A percentile compares a stretch with the other conserved stretches of the same genome.
Evolutionary conservation across 1,140 invertebrate genomes (phyloP).

Genomic region (Saccostrea glomerata): DNA sequence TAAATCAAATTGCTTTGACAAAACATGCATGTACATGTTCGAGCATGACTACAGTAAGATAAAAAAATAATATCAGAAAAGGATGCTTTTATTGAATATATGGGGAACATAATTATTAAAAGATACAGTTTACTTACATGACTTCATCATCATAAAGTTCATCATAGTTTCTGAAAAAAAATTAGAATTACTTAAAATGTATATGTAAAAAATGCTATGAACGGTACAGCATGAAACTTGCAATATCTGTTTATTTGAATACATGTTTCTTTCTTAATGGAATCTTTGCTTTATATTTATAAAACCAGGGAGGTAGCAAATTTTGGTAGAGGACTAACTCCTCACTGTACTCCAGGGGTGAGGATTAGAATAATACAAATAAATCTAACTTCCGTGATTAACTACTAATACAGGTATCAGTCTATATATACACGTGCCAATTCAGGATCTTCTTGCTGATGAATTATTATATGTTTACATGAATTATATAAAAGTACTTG

Average conservation of each 20-base stretch:
- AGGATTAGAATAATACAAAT: neutral
- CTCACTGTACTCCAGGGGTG: neutral
- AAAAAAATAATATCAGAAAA: no score
- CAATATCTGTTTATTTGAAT: neutral
- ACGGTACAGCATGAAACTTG: neutral
- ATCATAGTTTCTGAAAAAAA: constrained; percentile 22
- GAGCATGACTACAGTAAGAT: no score
- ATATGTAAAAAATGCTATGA: neutral
- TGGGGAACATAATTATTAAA: neutral
- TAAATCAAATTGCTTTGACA: no score
- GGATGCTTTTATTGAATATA: no score
- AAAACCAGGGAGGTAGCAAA: no score
- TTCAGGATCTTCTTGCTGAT: no score
- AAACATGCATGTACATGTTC: no score
- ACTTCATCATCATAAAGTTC: neutral
- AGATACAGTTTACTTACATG: constrained; percentile 1
- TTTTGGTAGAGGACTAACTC: no score
- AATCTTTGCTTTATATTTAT: no score
- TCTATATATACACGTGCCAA: neutral
- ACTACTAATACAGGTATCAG: neutral
- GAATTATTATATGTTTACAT: no score
- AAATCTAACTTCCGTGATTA: neutral
- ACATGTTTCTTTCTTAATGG: no score
- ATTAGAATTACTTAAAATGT: neutral
- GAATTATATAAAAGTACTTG: neutral